A percentile compares a stretch with the other conserved stretches of the same genome.
Conservation (phyloP, 2,888 invertebrate species). For the Taphrorychus bicolor region DNA sequence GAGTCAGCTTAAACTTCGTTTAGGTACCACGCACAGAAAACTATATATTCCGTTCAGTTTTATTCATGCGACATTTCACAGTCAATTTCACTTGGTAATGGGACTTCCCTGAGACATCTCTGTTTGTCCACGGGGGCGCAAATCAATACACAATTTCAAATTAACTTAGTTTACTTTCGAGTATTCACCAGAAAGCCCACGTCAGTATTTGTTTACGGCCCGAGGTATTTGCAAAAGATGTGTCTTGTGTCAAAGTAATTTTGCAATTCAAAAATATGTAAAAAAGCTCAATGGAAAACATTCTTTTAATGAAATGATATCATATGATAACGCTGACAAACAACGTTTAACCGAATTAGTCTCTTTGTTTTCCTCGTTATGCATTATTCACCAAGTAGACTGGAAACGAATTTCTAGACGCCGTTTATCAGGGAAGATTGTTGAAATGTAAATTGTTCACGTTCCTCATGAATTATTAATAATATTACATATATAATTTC, state of each 20-base stretch:
- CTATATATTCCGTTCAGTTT: no score
- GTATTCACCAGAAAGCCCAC: no score
- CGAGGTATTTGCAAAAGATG: no score
- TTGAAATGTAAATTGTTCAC: constrained; percentile 19
- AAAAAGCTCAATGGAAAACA: not conserved
- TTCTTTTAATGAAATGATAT: not conserved
- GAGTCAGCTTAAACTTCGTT: no score
- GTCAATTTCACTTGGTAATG: not conserved
- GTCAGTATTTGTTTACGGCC: no score
- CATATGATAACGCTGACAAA: not conserved
- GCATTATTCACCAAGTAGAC: constrained; percentile 2
- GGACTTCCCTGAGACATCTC: not conserved
- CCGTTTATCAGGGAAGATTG: constrained; percentile 14
- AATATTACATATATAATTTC: not conserved
- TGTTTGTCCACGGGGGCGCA: not conserved
- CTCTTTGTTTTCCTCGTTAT: not conserved
- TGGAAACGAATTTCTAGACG: constrained; percentile 12
- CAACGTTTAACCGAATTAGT: not conserved
- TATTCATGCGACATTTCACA: no score
- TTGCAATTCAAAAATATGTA: not conserved
- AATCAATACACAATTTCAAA: not conserved
- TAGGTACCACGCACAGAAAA: no score
- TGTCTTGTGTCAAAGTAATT: not conserved
- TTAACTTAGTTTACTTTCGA: not conserved
- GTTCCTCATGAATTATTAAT: constrained; percentile 14